Conservation (phyloP, 2,797 vertebrate species). For the Loriculus beryllinus region DNA sequence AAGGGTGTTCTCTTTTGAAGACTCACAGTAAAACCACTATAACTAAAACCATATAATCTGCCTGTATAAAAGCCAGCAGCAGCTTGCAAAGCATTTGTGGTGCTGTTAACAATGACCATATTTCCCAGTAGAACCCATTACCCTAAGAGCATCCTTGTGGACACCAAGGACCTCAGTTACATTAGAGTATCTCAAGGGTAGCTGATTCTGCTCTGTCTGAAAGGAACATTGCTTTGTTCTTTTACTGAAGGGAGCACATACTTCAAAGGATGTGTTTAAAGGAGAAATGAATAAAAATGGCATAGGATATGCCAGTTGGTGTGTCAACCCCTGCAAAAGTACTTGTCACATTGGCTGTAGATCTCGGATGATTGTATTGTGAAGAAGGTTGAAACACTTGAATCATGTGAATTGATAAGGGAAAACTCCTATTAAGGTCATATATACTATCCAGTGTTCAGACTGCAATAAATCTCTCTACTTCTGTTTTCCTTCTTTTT, state of each 20-base stretch:
- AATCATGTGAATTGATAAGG: background rate
- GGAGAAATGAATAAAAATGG: background rate
- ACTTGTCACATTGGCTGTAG: background rate
- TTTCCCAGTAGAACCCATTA: background rate
- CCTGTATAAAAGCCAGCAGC: background rate
- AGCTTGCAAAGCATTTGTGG: background rate
- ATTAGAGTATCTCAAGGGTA: background rate
- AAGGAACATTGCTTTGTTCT: background rate
- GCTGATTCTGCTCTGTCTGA: background rate
- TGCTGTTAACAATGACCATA: background rate
- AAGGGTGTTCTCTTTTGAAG: background rate
- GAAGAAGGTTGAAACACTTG: background rate
- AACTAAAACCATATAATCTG: background rate
- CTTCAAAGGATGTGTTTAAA: background rate
- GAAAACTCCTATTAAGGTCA: background rate
- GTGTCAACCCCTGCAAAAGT: background rate
- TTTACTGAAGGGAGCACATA: background rate
- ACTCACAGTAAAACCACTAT: background rate
- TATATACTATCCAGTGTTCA: background rate
- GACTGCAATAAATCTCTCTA: constrained; percentile 5
- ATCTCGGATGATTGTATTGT: background rate
- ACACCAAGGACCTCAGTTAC: background rate
- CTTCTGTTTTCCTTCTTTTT: background rate
- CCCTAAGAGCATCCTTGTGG: background rate
- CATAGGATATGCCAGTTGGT: background rate